Conservation (phyloP, 2,888 invertebrate species). For the Acanthosoma haemorrhoidale region DNA sequence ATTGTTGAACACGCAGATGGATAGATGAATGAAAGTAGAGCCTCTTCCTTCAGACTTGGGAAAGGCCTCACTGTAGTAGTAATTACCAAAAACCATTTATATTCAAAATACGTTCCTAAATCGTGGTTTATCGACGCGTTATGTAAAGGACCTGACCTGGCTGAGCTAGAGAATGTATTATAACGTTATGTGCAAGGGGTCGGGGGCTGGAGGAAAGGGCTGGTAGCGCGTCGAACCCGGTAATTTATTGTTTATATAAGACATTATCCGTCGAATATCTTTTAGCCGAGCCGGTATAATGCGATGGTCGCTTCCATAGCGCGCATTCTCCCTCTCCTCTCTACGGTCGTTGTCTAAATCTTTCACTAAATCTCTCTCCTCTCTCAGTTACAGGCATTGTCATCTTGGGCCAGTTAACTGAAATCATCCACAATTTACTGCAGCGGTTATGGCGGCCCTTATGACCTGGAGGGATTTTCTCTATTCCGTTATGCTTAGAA, state of each 20-base stretch:
- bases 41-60: too few species aligned
- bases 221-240: neutral
- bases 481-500: too few species aligned
- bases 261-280: conserved; percentile 13
- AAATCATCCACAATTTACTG: conserved; percentile 6
- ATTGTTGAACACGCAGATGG: too few species aligned
- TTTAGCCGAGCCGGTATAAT: conserved; percentile 18
- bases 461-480: too few species aligned
- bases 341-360: neutral
- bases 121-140: neutral
- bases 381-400: conserved; percentile 1
- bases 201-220: neutral
- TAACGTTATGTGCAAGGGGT: neutral
- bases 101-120: too few species aligned
- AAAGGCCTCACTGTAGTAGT: too few species aligned
- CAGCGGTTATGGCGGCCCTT: neutral
- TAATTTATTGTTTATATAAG: conserved; percentile 27
- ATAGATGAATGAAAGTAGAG: too few species aligned
- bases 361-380: conserved; percentile 10
- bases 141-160: neutral
- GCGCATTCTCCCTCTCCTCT: neutral
- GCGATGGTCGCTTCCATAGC: neutral
- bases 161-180: neutral
- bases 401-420: neutral
- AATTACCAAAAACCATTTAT: too few species aligned